Percentiles rank a stretch among this genome's conserved stretches.
These are phyloP conservation scores for Hylaea fasciaria DNA, from an alignment of 2,888 invertebrate species.

Conservation along the genomic window DNA sequence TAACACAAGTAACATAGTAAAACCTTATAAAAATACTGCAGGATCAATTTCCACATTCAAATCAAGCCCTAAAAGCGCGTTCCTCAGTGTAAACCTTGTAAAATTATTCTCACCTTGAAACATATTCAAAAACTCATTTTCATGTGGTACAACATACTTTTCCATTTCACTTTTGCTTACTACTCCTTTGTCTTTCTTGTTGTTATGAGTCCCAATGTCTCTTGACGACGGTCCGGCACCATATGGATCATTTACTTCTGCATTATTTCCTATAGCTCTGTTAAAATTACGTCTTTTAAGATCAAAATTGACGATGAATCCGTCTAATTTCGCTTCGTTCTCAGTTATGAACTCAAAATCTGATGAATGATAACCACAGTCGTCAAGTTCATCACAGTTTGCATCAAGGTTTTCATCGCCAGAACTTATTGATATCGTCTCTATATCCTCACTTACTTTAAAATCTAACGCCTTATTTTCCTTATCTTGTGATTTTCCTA, in stretches of 20 bases:
- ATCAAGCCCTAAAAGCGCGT: too few relatives aligned
- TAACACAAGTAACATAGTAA: too few relatives aligned
- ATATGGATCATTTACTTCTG: slow-evolving; percentile 1
- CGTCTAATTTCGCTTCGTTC: slow-evolving; percentile 57
- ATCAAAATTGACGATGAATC: slow-evolving; percentile 43
- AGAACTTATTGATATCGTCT: slow-evolving; percentile 24
- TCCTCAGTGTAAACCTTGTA: too few relatives aligned
- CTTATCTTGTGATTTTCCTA: too few relatives aligned
- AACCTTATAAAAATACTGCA: too few relatives aligned
- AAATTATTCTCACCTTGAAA: slow-evolving; percentile 51
- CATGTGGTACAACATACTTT: slow-evolving; percentile 56
- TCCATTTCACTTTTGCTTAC: slow-evolving; percentile 40
- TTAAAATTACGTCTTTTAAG: background rate
- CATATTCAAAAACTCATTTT: slow-evolving; percentile 55
- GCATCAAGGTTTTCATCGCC: slow-evolving; percentile 23
- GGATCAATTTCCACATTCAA: too few relatives aligned
- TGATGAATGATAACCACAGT: slow-evolving; percentile 64
- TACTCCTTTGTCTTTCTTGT: background rate
- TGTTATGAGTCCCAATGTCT: background rate
- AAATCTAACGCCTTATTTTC: background rate
- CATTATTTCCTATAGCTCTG: background rate
- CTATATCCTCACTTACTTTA: background rate
- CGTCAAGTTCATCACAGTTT: too few relatives aligned
- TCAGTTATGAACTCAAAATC: slow-evolving; percentile 76
- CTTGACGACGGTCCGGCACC: slow-evolving; percentile 4